A percentile compares a stretch with the other conserved stretches of the same genome.
Evolutionary conservation across 2,113 vertebrate species (phyloP).

Genomic region (Oxygymnocypris stewartii): DNA sequence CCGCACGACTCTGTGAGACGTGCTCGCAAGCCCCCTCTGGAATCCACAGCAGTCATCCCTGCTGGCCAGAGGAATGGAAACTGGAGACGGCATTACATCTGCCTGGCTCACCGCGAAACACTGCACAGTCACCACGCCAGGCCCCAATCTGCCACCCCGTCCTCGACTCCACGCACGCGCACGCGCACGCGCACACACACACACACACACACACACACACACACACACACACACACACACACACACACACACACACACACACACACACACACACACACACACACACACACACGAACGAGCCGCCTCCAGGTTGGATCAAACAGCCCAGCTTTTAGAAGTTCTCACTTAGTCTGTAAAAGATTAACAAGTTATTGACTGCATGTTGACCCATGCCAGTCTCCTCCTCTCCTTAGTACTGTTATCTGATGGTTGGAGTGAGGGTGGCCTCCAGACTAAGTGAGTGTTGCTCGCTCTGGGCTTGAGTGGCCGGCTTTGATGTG

Average conservation of each 20-base stretch:
- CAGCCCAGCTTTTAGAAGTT: slow-evolving; percentile 58
- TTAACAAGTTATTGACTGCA: slow-evolving; percentile 63
- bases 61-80: slow-evolving; percentile 37
- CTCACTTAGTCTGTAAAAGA: slow-evolving; percentile 64
- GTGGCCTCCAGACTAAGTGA: slow-evolving; percentile 59
- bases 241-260: too few species aligned
- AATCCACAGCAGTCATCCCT: slow-evolving; percentile 54
- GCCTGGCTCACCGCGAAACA: slow-evolving; percentile 4
- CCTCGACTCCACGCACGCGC: not conserved
- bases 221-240: too few species aligned
- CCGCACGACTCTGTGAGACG: slow-evolving; percentile 49
- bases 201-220: not conserved
- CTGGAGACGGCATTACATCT: slow-evolving; percentile 27
- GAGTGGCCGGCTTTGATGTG: slow-evolving; percentile 64
- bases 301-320: slow-evolving; percentile 49
- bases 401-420: slow-evolving; percentile 53
- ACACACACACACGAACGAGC: too few species aligned
- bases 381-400: slow-evolving; percentile 52
- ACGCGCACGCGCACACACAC: too few species aligned
- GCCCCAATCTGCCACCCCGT: slow-evolving; percentile 12
- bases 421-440: slow-evolving; percentile 60
- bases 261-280: too few species aligned
- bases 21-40: slow-evolving; percentile 35
- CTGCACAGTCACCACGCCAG: slow-evolving; percentile 24
- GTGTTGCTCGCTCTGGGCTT: slow-evolving; percentile 50